A percentile compares a stretch with the other conserved stretches of the same genome.
Evolutionary conservation across 1,140 invertebrate genomes (phyloP).

Genomic region (Coelopa frigida): DNA sequence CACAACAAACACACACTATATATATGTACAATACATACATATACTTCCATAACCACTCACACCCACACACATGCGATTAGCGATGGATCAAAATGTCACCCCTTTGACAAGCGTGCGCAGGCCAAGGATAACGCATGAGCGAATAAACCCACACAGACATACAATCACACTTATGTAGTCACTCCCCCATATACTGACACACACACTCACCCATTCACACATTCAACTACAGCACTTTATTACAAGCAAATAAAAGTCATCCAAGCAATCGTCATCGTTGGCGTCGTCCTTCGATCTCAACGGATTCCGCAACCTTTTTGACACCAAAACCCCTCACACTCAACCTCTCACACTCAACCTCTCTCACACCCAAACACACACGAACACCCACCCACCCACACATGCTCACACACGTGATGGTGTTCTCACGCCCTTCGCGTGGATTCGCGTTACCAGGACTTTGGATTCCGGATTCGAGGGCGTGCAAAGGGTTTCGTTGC

Average conservation of each 20-base stretch:
- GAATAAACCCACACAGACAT: conserved; percentile 5
- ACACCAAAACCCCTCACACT: background rate
- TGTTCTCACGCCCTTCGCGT: too few species aligned
- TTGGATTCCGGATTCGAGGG: too few species aligned
- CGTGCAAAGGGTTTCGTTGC: too few species aligned
- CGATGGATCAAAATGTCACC: conserved; percentile 44
- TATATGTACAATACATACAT: background rate
- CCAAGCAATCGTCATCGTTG: conserved; percentile 10
- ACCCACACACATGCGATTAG: conserved; percentile 38
- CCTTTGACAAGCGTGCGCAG: conserved; percentile 18
- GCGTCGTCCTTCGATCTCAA: too few species aligned
- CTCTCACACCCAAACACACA: too few species aligned
- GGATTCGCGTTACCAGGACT: too few species aligned
- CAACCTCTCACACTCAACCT: too few species aligned
- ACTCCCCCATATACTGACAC: background rate
- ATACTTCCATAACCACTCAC: background rate
- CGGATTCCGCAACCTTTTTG: background rate
- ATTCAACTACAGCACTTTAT: too few species aligned
- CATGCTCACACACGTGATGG: too few species aligned
- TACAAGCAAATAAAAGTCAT: conserved; percentile 44
- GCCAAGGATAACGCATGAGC: conserved; percentile 6
- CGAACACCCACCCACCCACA: too few species aligned
- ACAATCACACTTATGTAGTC: background rate
- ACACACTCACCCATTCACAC: conserved; percentile 9
- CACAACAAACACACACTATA: background rate